A percentile compares a stretch with the other conserved stretches of the same genome.
Evolutionary conservation across 2,888 invertebrate species (phyloP).

Genomic region (Heliconius ethilla): DNA sequence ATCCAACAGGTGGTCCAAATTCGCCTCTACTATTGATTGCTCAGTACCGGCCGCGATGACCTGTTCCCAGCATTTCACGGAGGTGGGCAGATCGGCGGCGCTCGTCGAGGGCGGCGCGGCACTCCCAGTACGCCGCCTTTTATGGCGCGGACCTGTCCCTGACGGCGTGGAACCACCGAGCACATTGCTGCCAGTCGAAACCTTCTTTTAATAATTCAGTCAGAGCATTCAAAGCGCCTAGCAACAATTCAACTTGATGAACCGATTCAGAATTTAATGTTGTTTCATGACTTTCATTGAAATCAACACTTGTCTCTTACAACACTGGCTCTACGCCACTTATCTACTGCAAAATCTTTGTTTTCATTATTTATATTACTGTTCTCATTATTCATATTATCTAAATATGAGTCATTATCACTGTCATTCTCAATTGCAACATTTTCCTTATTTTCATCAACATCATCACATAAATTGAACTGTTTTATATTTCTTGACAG

Average conservation of each 20-base stretch:
- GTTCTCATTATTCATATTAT: constrained; percentile 61
- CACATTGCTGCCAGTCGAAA: constrained; percentile 80
- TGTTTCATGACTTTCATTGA: constrained; percentile 61
- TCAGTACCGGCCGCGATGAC: constrained; percentile 82
- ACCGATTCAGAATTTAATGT: constrained; percentile 55
- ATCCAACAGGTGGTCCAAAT: constrained; percentile 78
- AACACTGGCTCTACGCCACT: constrained; percentile 65
- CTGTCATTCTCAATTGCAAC: constrained; percentile 68
- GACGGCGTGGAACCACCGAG: constrained; percentile 80
- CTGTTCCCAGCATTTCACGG: constrained; percentile 82
- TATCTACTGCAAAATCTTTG: constrained; percentile 48
- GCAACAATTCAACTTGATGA: constrained; percentile 58
- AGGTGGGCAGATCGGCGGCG: constrained; percentile 73
- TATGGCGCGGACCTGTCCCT: constrained; percentile 69
- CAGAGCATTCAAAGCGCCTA: constrained; percentile 78
- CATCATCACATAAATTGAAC: constrained; percentile 49
- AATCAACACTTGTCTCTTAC: constrained; percentile 59
- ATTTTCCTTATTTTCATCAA: constrained; percentile 81
- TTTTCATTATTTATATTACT: constrained; percentile 45
- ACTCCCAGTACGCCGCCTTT: constrained; percentile 82
- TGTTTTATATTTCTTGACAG: constrained; percentile 51
- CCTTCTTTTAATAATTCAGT: constrained; percentile 60
- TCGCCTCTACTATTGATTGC: constrained; percentile 78
- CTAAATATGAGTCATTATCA: constrained; percentile 68
- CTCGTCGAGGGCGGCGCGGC: constrained; percentile 82